Base-by-base conservation (phyloP, 1,140 invertebrate species). In the Oedothorax gibbosus region DNA sequence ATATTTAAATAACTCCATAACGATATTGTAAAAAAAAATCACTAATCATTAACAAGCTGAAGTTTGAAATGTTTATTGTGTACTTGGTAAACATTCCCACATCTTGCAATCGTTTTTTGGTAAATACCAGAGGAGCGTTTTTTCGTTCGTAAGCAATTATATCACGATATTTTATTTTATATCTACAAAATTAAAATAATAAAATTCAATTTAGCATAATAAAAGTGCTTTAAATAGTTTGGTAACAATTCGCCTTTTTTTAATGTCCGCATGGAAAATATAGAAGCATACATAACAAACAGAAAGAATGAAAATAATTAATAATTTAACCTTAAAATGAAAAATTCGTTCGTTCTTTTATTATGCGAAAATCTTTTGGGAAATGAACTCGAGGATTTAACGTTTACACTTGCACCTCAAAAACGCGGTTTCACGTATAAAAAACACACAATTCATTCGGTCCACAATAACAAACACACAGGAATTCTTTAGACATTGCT, bases 291-390 rank as follows among this genome's bases (percentile, higher is more conserved):
- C 49, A 64, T 50, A 18, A 69, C 65, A 82, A 82, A 82, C 49
- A 72, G 14, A 0, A 21, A 56, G 53, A 56, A 75, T 62, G 76
- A 75, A 84, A 84, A 84, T 84, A 84, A 84, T 84, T 84, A 84
- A 84, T 84, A 84, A 84, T 84, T 84, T 84, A 84, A 15, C 21
- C 35, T 62, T 7, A 53, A 57, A 84, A 84, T 76, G 81, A 76
- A 75, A 84, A 83, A 65, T 75, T 84, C 49, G 66, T 75, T 57
- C 50, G 65, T 12, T 64, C 69, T 66, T 84, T 84, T 75, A 5
- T 66, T 11, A 51, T 14, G 72, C 2, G 11, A 11, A 7, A 35
- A 75, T 68, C 71, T 84, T 65, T 20, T 11, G 81, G 81, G 81
- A 84, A 76, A 75, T 84, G 50, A 75, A 75, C 49, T 35, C 21